phyloP scores from a whole-genome alignment of 1,140 invertebrate species.

The Aphelenchoides fujianensis region DNA sequence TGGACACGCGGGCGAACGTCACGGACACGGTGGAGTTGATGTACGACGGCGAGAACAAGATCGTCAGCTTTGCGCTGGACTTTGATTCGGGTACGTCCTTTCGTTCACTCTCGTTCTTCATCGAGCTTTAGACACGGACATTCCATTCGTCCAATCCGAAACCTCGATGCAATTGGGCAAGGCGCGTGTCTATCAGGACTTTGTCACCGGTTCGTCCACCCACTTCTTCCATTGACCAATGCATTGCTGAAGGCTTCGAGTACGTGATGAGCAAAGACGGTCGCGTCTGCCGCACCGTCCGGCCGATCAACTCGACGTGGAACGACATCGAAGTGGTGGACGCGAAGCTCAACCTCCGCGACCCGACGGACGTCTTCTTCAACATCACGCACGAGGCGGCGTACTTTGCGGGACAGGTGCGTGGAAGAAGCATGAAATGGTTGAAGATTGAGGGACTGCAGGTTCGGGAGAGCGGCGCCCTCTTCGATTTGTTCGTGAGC shows the following conservation, averaged over 20 bases:
- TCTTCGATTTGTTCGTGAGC: constrained; percentile 12
- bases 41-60: constrained; percentile 20
- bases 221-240: background rate
- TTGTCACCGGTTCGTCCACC: constrained; percentile 22
- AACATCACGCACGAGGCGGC: constrained; percentile 12
- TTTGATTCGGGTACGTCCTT: constrained; percentile 18
- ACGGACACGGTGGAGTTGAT: constrained; percentile 28
- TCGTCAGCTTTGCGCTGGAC: constrained; percentile 26
- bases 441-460: background rate
- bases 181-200: constrained; percentile 23
- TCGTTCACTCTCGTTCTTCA: background rate
- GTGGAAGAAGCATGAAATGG: background rate
- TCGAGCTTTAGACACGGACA: constrained; percentile 16
- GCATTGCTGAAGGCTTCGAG: constrained; percentile 17
- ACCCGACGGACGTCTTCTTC: constrained; percentile 13
- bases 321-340: background rate
- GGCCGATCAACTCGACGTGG: constrained; percentile 10
- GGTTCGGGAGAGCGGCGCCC: background rate
- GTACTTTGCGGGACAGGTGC: constrained; percentile 18
- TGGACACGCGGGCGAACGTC: constrained; percentile 1
- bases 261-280: constrained; percentile 28
- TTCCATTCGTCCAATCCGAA: constrained; percentile 17
- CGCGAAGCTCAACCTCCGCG: constrained; percentile 16
- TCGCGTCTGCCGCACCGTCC: constrained; percentile 17
- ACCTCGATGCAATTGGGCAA: constrained; percentile 18